Conservation (phyloP, 2,113 vertebrate species). For the Phrynocephalus versicolor region DNA sequence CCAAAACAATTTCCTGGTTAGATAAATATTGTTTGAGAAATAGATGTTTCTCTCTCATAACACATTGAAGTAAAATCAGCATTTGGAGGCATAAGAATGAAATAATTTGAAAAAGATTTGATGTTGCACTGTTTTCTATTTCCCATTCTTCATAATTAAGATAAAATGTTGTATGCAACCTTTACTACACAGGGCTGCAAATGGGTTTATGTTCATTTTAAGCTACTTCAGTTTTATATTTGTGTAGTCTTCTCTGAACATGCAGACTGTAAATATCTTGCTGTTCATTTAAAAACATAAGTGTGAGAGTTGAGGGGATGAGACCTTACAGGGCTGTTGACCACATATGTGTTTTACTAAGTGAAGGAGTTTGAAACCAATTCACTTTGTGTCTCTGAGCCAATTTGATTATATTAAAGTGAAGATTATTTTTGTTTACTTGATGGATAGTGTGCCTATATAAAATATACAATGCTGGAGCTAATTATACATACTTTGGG, state of each 20-base stretch:
- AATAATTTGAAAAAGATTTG: not conserved
- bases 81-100: not conserved
- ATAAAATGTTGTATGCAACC: not conserved
- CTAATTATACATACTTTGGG: constrained; percentile 19
- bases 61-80: not conserved
- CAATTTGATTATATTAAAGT: not conserved
- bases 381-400: too few species aligned
- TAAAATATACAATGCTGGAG: too few species aligned
- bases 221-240: too few species aligned
- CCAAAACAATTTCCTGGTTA: not conserved
- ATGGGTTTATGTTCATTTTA: too few species aligned
- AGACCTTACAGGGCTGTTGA: too few species aligned
- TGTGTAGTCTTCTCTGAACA: too few species aligned
- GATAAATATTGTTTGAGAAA: not conserved
- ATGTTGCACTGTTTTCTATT: too few species aligned
- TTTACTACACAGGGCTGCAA: not conserved
- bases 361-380: too few species aligned
- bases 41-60: not conserved
- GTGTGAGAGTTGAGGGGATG: too few species aligned
- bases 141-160: not conserved
- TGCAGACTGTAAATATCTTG: too few species aligned
- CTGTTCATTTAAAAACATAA: too few species aligned
- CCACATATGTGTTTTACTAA: too few species aligned
- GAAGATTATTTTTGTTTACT: not conserved
- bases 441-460: not conserved